Evolutionary conservation across 2,113 vertebrate genomes (phyloP).

Genomic region (Redunca redunca): DNA sequence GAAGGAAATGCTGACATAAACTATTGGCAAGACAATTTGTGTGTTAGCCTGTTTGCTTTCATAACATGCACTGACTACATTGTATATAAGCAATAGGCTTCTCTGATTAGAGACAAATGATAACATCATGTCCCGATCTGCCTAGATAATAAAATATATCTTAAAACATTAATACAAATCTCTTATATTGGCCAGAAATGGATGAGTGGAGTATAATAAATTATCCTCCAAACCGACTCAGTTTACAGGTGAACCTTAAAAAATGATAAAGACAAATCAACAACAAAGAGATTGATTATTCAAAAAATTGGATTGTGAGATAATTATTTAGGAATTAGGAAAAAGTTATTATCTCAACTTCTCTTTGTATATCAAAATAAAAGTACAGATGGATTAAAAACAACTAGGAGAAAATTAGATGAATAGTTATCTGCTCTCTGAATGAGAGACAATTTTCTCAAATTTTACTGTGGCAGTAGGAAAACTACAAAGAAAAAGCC

Average conservation of each 20-base stretch:
- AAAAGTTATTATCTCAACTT: not conserved
- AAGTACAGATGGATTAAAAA: not conserved
- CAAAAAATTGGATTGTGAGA: not conserved
- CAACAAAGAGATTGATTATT: not conserved
- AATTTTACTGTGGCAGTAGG: not conserved
- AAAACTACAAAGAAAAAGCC: not conserved
- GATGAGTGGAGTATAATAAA: not conserved
- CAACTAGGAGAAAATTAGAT: not conserved
- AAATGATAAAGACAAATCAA: not conserved
- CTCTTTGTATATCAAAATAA: not conserved
- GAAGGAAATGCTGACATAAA: not conserved
- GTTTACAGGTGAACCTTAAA: not conserved
- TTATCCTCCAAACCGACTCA: not conserved
- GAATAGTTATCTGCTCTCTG: not conserved
- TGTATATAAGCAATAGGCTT: not conserved
- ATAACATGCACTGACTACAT: not conserved
- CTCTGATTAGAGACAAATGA: not conserved
- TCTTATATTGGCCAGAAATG: not conserved
- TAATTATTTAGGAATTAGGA: not conserved
- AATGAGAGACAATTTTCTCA: not conserved
- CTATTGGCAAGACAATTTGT: not conserved
- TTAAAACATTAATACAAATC: not conserved
- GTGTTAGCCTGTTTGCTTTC: not conserved
- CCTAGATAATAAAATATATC: not conserved
- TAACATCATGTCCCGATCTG: not conserved